Evolutionary conservation across 2,888 invertebrate species (phyloP).

Genomic region (Rosalia funebris): DNA sequence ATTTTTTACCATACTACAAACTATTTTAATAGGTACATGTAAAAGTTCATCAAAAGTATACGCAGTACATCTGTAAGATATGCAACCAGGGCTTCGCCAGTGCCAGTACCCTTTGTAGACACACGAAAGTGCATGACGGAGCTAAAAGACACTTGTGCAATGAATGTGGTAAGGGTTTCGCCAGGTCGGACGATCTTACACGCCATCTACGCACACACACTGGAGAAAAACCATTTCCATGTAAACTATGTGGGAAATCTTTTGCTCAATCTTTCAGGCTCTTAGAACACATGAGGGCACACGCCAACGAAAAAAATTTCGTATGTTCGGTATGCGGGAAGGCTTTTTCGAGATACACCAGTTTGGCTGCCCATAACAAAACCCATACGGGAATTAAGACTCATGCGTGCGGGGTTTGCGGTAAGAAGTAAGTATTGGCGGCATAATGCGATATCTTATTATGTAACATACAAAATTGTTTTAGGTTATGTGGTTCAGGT

Average conservation of each 20-base stretch:
- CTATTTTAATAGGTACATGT: conserved; percentile 39
- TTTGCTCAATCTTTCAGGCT: conserved; percentile 55
- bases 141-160: conserved; percentile 60
- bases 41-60: conserved; percentile 53
- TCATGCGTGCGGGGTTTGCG: conserved; percentile 61
- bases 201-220: conserved; percentile 62
- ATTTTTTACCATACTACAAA: too few species aligned
- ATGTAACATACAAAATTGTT: too few species aligned
- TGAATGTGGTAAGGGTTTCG: conserved; percentile 62
- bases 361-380: conserved; percentile 60
- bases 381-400: conserved; percentile 61
- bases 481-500: conserved; percentile 61
- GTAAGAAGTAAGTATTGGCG: conserved; percentile 56
- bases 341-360: conserved; percentile 61
- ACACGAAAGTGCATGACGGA: conserved; percentile 58
- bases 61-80: conserved; percentile 56
- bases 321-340: conserved; percentile 62
- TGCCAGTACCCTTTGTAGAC: conserved; percentile 62
- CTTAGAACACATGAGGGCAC: conserved; percentile 61
- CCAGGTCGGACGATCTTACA: conserved; percentile 60
- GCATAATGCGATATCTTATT: too few species aligned
- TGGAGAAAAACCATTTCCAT: conserved; percentile 62
- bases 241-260: conserved; percentile 61
- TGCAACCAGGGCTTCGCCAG: conserved; percentile 63
- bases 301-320: conserved; percentile 60